Percentiles rank a stretch among this genome's conserved stretches.
Conservation (phyloP, 2,797 vertebrate species). For the Cetoscarus ocellatus region DNA sequence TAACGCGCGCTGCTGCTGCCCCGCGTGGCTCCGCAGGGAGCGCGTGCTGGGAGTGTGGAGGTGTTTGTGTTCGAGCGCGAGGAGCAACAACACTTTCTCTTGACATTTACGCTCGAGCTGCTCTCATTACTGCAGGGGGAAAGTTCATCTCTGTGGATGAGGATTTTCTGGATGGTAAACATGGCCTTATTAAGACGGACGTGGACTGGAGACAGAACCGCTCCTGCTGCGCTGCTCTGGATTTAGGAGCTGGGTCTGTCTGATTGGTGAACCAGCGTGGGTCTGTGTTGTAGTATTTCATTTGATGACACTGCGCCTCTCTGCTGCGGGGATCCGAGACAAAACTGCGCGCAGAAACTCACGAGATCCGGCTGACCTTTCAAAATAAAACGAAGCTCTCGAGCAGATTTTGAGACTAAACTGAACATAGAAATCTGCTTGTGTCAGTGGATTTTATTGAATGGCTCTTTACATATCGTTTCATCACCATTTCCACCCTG, state of each 20-base stretch:
- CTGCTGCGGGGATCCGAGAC: background rate
- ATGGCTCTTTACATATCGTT: no score
- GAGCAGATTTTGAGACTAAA: no score
- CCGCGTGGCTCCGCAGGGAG: conserved; percentile 17
- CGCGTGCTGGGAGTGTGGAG: conserved; percentile 2
- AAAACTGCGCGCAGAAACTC: background rate
- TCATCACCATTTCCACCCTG: no score
- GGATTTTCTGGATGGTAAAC: no score
- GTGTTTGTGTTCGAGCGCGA: conserved; percentile 8
- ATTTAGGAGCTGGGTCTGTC: background rate
- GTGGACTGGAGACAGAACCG: background rate
- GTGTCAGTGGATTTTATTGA: no score
- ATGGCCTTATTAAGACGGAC: no score
- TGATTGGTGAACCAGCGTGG: background rate
- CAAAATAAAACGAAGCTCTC: conserved; percentile 12
- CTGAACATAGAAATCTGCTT: background rate
- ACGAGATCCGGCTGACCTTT: background rate
- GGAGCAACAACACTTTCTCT: background rate
- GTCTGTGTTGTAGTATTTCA: conserved; percentile 2
- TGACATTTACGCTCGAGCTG: background rate
- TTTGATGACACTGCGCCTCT: conserved; percentile 28
- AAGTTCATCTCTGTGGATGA: background rate
- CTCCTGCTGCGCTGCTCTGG: no score
- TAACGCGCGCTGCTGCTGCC: conserved; percentile 6
- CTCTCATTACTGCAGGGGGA: background rate